A percentile compares a stretch with the other conserved stretches of the same genome.
Evolutionary conservation across 2,888 invertebrate species (phyloP).

Genomic region (Eilema griseolum): DNA sequence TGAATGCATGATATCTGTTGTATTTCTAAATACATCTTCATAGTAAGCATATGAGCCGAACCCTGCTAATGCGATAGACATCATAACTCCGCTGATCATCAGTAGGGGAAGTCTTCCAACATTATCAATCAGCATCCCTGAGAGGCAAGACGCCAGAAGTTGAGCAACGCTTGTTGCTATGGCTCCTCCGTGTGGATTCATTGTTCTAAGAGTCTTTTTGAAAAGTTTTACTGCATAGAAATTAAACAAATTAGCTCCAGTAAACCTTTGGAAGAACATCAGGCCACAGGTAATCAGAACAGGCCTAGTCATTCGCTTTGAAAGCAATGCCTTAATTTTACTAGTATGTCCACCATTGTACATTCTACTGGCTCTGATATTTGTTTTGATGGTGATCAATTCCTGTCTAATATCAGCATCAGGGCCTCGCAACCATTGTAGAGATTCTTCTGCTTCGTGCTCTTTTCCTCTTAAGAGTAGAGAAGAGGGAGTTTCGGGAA

Average conservation of each 20-base stretch:
- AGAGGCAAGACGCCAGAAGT: constrained; percentile 92
- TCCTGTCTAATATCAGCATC: constrained; percentile 92
- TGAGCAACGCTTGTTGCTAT: constrained; percentile 95
- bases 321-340: constrained; percentile 73
- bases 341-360: constrained; percentile 72
- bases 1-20: constrained; percentile 65
- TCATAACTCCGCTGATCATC: constrained; percentile 93
- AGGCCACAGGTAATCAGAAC: constrained; percentile 93
- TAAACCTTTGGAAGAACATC: constrained; percentile 95
- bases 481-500: constrained; percentile 96
- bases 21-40: constrained; percentile 86
- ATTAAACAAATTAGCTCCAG: constrained; percentile 93
- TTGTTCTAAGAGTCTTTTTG: constrained; percentile 92
- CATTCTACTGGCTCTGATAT: constrained; percentile 86
- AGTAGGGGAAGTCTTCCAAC: constrained; percentile 94
- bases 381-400: constrained; percentile 90
- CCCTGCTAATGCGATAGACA: constrained; percentile 93
- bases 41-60: constrained; percentile 95
- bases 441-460: constrained; percentile 90
- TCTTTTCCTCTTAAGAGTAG: constrained; percentile 92
- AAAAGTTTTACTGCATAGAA: constrained; percentile 96
- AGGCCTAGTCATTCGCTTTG: constrained; percentile 87
- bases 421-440: constrained; percentile 93
- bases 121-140: constrained; percentile 94
- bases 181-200: constrained; percentile 94